These are phyloP conservation scores for Osedax frankpressi DNA, from an alignment of 2,888 invertebrate species.

Conservation along the genomic window DNA sequence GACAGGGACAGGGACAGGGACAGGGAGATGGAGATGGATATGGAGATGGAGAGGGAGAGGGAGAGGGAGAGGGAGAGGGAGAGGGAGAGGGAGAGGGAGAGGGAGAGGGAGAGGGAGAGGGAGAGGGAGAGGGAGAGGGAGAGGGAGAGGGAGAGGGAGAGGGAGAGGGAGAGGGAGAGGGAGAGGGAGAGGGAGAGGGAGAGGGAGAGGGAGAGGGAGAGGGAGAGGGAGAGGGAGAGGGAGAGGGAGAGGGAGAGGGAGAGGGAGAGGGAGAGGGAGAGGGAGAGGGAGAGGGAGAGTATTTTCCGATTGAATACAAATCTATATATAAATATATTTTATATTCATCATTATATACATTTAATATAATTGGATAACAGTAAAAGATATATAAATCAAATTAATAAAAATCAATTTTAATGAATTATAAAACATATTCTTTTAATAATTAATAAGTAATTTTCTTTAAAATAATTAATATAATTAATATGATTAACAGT, in stretches of 20 bases:
- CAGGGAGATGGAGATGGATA: too few relatives aligned
- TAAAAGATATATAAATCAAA: too few relatives aligned
- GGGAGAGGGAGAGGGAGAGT: neutral
- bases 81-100: neutral
- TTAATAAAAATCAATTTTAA: too few relatives aligned
- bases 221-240: neutral
- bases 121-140: neutral
- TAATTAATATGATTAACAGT: too few relatives aligned
- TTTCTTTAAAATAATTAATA: too few relatives aligned
- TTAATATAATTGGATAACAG: too few relatives aligned
- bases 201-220: neutral
- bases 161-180: neutral
- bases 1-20: conserved; percentile 1
- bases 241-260: neutral
- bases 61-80: neutral
- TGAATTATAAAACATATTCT: too few relatives aligned
- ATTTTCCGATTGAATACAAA: too few relatives aligned
- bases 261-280: neutral
- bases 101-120: neutral
- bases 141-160: neutral
- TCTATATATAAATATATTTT: too few relatives aligned
- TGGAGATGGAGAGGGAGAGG: too few relatives aligned
- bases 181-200: neutral
- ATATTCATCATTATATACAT: too few relatives aligned
- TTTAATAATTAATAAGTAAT: too few relatives aligned